phyloP scores from a whole-genome alignment of 2,113 vertebrate species.

The Alligator sinensis region DNA sequence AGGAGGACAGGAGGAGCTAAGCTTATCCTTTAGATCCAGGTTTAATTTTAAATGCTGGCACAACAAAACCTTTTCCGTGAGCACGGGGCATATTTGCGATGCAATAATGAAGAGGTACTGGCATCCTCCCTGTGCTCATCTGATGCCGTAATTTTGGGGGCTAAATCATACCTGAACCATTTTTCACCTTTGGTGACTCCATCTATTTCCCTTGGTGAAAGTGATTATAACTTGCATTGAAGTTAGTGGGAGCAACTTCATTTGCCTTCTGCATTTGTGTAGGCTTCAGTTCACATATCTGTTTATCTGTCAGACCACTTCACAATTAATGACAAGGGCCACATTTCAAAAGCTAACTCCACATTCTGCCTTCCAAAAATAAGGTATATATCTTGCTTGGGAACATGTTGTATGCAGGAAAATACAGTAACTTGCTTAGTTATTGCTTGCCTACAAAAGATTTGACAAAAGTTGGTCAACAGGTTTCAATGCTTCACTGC shows the following conservation, averaged over 20 bases:
- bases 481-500: no score
- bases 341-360: neutral
- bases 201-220: fast-evolving
- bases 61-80: neutral
- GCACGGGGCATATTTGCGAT: neutral
- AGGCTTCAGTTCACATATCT: neutral
- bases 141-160: neutral
- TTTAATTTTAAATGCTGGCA: neutral
- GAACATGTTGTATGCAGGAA: no score
- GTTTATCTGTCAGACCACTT: neutral
- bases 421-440: neutral
- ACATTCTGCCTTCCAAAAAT: no score
- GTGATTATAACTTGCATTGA: neutral
- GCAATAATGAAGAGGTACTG: neutral
- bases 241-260: neutral
- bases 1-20: neutral
- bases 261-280: neutral
- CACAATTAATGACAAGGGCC: neutral
- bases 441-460: neutral
- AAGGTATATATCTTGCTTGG: no score
- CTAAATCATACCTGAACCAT: neutral
- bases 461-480: neutral
- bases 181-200: neutral
- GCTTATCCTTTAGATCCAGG: neutral
- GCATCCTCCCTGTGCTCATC: neutral